Base-by-base conservation (phyloP, 2,113 vertebrate species). In the Poecile atricapillus region DNA sequence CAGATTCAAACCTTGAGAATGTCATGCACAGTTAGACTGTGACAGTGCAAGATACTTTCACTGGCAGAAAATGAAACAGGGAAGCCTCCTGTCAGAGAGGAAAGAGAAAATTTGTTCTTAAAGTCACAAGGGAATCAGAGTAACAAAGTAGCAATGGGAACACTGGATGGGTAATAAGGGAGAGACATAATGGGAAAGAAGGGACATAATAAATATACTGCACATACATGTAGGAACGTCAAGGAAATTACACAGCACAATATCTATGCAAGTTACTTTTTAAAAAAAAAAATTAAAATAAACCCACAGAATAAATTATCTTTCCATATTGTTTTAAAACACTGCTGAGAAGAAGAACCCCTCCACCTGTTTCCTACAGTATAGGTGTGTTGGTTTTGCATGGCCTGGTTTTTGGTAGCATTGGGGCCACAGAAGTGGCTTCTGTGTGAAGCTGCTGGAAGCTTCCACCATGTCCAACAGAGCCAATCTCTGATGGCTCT, bases 1-100 rank as follows among this genome's bases (percentile, higher is more conserved):
- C 95, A 94, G 80, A 89, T 89, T 90, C 74, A 93, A 88, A 85
- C 78, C 43, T 86, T 91, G 75, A 91, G 75, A 93, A 77, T 82
- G 71, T 95, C 88, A 74, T 13, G n/a, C 83, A 83, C 65, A 73
- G 77, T 77, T 69, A 90, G 71, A 82, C 23, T 86, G 74, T 71
- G 85, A 95, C 86, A 76, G 35, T 7, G 13, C 8, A 24, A 89
- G 86, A 83, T 87, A 33, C 80, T 96, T 91, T 81, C 75, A 68
- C n/a, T 21, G 86, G 71, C 86, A 97, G 64, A 79, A 96, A 92
- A 64, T 18, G 88, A 94, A 94, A 82, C 55, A 87, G 73, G 90
- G 80, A 83, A 92, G 83, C 28, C 49, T 92, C 68, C 93, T 94
- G 94, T 83, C 95, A 95, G 41, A 92, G 7, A 95, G 83, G 50